Evolutionary conservation across 2,888 invertebrate genomes (phyloP).

Genomic region (Drosophila maculinotata): DNA sequence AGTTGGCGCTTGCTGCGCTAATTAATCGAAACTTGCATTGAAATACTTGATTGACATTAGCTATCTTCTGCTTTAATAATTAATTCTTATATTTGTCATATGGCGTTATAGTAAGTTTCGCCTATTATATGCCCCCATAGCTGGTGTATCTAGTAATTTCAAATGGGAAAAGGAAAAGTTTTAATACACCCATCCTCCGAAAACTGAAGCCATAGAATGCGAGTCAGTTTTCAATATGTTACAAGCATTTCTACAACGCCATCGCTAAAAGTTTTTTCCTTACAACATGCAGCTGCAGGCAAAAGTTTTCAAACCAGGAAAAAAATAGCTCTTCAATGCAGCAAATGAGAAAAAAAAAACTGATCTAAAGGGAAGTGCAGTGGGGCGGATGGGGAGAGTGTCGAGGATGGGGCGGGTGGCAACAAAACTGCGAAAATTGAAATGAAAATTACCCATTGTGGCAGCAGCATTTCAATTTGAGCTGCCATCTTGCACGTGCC

Average conservation of each 20-base stretch:
- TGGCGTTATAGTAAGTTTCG: conserved; percentile 8
- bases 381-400: background rate
- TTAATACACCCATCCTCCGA: conserved; percentile 17
- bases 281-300: conserved; percentile 54
- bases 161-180: conserved; percentile 40
- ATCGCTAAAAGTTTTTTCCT: conserved; percentile 33
- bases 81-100: conserved; percentile 3
- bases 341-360: conserved; percentile 71
- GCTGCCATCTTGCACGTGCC: conserved; percentile 74
- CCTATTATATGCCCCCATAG: conserved; percentile 13
- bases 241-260: conserved; percentile 44
- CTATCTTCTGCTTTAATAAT: conserved; percentile 19
- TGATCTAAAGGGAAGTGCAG: conserved; percentile 7
- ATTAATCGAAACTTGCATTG: conserved; percentile 60
- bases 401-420: conserved; percentile 7
- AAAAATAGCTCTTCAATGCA: conserved; percentile 35
- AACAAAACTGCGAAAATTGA: conserved; percentile 74
- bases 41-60: conserved; percentile 27
- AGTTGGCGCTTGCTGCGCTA: conserved; percentile 49
- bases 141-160: conserved; percentile 33
- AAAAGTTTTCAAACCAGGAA: conserved; percentile 67
- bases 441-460: conserved; percentile 81
- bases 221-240: conserved; percentile 52
- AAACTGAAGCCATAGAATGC: conserved; percentile 41
- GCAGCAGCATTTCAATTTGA: conserved; percentile 72